A percentile compares a stretch with the other conserved stretches of the same genome.
Evolutionary conservation across 53 echinoderm and acorn worm species (phyloP).

Genomic region (Mesocentrotus franciscanus): DNA sequence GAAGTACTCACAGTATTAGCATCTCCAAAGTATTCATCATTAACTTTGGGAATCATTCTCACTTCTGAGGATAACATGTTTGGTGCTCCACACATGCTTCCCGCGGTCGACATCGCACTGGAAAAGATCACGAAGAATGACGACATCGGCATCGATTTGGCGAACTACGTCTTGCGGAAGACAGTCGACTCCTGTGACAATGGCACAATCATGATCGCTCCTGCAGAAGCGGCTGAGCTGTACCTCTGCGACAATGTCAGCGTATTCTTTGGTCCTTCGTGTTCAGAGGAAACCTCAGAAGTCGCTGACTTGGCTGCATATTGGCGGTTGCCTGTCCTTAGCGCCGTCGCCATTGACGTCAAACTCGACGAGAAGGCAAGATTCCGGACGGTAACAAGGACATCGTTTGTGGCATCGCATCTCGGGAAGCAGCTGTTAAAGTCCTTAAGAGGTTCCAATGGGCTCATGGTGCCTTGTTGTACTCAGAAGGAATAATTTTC

Average conservation of each 20-base stretch:
- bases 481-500: not conserved
- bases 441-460: not conserved
- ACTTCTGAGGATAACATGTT: not conserved
- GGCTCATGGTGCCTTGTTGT: constrained; percentile 9
- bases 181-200: constrained; percentile 48
- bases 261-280: constrained; percentile 66
- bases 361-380: constrained; percentile 70
- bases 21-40: not conserved
- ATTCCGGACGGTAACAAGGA: constrained; percentile 75
- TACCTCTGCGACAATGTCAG: constrained; percentile 48
- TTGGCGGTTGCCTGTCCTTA: constrained; percentile 68
- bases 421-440: not conserved
- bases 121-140: not conserved
- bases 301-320: constrained; percentile 53
- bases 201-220: constrained; percentile 53
- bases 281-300: constrained; percentile 39
- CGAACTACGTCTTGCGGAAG: constrained; percentile 5
- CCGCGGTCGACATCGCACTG: constrained; percentile 31
- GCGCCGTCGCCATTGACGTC: constrained; percentile 43
- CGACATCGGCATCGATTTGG: not conserved
- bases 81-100: not conserved
- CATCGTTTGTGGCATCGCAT: constrained; percentile 45
- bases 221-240: constrained; percentile 59
- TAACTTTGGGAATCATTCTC: constrained; percentile 35
- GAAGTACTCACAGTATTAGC: not conserved